phyloP scores from a whole-genome alignment of 2,113 vertebrate genomes.

The Melospiza melodia region DNA sequence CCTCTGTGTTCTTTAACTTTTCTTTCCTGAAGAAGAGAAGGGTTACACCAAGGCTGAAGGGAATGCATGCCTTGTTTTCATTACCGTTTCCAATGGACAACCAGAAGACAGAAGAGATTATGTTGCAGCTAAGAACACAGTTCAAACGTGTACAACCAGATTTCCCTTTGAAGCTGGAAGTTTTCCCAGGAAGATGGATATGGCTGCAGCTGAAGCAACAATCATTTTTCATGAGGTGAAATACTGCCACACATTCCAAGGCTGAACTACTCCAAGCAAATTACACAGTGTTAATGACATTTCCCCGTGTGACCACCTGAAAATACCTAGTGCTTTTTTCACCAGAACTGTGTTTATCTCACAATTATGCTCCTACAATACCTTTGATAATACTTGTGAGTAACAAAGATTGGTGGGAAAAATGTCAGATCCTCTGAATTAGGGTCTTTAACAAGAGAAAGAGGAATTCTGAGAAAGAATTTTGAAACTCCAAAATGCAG shows the following conservation, averaged over 20 bases:
- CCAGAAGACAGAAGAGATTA: conserved; percentile 37
- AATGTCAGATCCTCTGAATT: neutral
- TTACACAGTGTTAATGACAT: neutral
- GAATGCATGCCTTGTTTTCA: neutral
- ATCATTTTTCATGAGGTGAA: conserved; percentile 5
- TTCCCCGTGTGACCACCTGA: neutral
- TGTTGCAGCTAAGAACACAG: conserved; percentile 53
- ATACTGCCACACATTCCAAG: conserved; percentile 28
- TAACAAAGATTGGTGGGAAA: neutral
- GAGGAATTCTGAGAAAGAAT: neutral
- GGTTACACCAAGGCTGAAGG: neutral
- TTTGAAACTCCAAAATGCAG: neutral
- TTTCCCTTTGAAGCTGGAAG: conserved; percentile 63
- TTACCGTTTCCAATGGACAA: conserved; percentile 17
- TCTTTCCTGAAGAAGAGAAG: neutral
- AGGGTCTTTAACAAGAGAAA: neutral
- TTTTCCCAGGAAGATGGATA: conserved; percentile 42
- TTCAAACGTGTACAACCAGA: conserved; percentile 25
- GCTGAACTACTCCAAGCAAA: conserved; percentile 11
- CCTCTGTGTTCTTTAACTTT: neutral
- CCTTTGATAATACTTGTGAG: neutral
- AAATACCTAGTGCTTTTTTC: neutral
- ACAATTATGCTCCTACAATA: neutral
- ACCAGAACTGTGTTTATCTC: neutral
- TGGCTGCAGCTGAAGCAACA: conserved; percentile 67